Evolutionary conservation across 2,888 invertebrate genomes (phyloP), one percentile per base, ranked within the genome.

Genomic region (Eugnorisma glareosa): DNA sequence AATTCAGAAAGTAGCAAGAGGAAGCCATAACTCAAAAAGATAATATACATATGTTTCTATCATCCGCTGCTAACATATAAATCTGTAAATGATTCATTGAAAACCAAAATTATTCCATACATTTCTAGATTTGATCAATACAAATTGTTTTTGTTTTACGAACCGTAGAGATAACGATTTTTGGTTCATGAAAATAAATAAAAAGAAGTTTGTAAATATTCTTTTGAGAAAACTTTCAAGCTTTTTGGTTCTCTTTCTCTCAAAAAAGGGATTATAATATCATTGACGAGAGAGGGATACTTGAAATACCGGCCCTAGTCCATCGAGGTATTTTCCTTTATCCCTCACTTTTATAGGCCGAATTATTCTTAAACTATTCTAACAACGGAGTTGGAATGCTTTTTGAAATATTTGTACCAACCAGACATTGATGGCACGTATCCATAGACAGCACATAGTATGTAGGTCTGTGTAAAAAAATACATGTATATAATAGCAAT

Each of bases 301-400:
- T 75, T 75, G n/a, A 57, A 83, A 83, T 76, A 79, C 78, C 82
- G 75, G 68, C 81, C 73, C 73, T 59, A 75, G 74, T 82, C 78
- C 75, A 78, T 83, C 72, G 74, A 86, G 82, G 59, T 88, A 88
- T 89, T 87, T 78, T 82, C 89, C 86, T 90, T 88, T 79, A 85
- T 82, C 84, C 83, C 73, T 77, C 18, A 74, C 64, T 61, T 73
- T 84, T 81, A 64, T 63, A 67, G 35, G 64, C 28, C 54, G 70
- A 81, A 67, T 78, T 57, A 82, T 85, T 85, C 15, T 59, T 31
- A 37, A 75, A 82, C 73, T 75, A 79, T 86, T 67, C 35, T 63
- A 73, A 76, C 72, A 67, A 48, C 64, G 31, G 48, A 68, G 45
- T 40, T 24, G 79, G 70, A 78, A 78, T 83, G 70, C 61, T 78